phyloP scores from a whole-genome alignment of 2,797 vertebrate species.

The Poeciliopsis paucimaculata region DNA sequence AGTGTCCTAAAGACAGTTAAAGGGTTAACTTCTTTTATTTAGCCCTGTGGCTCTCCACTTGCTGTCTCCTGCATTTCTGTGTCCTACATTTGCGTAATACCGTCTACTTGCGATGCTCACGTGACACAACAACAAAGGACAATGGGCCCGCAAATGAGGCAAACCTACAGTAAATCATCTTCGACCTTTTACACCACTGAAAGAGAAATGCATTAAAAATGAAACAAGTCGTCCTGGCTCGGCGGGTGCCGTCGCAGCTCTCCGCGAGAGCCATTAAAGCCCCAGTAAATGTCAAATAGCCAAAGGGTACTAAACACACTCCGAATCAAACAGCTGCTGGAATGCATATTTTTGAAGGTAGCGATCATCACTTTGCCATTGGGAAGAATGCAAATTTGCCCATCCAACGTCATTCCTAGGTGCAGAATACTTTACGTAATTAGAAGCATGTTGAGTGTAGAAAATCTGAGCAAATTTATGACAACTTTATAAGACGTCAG shows the following conservation, averaged over 20 bases:
- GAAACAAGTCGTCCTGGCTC: constrained; percentile 44
- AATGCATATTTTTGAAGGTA: background rate
- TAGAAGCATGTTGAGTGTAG: background rate
- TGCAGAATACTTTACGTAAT: background rate
- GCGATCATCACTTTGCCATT: background rate
- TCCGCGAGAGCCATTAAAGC: constrained; percentile 42
- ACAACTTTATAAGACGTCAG: background rate
- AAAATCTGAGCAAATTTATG: background rate
- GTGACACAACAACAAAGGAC: background rate
- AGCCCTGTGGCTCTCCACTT: background rate
- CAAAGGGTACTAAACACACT: background rate
- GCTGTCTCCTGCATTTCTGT: background rate
- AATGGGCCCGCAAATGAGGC: constrained; percentile 6
- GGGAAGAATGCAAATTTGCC: too few species aligned
- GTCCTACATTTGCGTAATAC: background rate
- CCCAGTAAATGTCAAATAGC: constrained; percentile 59
- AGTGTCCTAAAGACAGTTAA: too few species aligned
- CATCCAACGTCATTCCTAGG: background rate
- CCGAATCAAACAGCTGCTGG: background rate
- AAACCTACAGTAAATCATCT: constrained; percentile 25
- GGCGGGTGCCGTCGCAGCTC: constrained; percentile 20
- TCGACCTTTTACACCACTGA: constrained; percentile 34
- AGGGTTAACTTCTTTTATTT: background rate
- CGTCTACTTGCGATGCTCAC: background rate
- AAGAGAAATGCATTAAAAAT: constrained; percentile 52